Base-by-base conservation (phyloP, 2,888 invertebrate genomes). In the Meliscaeva auricollis region DNA sequence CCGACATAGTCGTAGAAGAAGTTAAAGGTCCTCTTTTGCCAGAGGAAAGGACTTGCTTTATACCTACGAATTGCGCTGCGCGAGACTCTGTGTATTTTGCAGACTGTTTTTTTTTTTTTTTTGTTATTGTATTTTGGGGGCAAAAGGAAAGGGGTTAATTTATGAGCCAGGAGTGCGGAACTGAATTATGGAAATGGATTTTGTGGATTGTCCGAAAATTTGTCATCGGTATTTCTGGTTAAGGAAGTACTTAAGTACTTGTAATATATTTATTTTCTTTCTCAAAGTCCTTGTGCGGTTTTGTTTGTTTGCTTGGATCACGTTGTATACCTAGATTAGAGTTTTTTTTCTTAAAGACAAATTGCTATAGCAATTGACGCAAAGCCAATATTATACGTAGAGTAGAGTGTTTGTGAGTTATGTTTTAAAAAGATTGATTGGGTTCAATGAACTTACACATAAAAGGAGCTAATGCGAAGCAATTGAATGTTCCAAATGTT, bases 161-260 rank as follows among this genome's bases (percentile, higher is more conserved):
- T 85, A 80, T 80, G 73, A 48, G 68, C 32, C 41, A 56, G 20
- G 30, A 52, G 69, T 62, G 56, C 46, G 54, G 50, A 56, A 26
- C 74, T 73, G 50, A 85, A 64, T 85, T 81, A 85, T 85, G 85
- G 73, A 85, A 85, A 77, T 85, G 80, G 85, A 85, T 77, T 85
- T 81, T 77, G 76, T 73, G 81, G 85, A 85, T 85, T 85, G 77
- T 73, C 85, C 77, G 76, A 81, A 85, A 85, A 85, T 85, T 85
- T 85, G 81, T 85, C 85, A 76, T 79, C 54, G 72, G 77, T 58
- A 52, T 82, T 76, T 72, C 58, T 70, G 70, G 74, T 75, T 72
- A 72, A 75, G 79, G 84, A 84, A 84, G 84, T 76, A 68, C 84
- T 84, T 84, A 84, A 58, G 70, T 72, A 58, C 41, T 46, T 75